These are phyloP conservation scores for Callipepla squamata DNA, from an alignment of 2,113 vertebrate species.

Conservation along the genomic window DNA sequence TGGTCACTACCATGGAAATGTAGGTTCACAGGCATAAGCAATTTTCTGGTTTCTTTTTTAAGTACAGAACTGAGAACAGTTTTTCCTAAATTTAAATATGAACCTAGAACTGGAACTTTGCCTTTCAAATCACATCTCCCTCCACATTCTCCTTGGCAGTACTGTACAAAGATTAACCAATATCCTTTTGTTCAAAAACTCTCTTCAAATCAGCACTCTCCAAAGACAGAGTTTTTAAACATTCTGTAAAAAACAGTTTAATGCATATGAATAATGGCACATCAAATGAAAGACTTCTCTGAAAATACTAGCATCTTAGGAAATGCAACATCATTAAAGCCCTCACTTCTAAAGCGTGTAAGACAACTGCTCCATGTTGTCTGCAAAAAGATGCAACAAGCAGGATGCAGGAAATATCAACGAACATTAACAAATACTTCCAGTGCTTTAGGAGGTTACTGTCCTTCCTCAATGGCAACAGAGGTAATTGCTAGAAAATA, in stretches of 20 bases:
- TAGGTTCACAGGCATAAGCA: background rate
- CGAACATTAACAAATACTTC: background rate
- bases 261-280: background rate
- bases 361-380: background rate
- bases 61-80: background rate
- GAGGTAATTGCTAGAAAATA: background rate
- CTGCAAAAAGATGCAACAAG: background rate
- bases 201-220: background rate
- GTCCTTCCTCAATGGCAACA: background rate
- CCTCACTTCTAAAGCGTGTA: background rate
- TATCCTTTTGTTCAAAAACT: slow-evolving; percentile 1
- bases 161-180: background rate
- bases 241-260: background rate
- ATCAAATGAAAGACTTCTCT: background rate
- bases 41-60: background rate
- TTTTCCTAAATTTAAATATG: slow-evolving; percentile 12
- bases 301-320: background rate
- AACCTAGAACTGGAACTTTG: slow-evolving; percentile 2
- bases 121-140: slow-evolving; percentile 25
- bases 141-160: background rate
- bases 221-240: background rate
- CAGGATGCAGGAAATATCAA: background rate
- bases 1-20: background rate
- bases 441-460: background rate
- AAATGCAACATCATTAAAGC: background rate